Evolutionary conservation across 2,888 invertebrate genomes (phyloP).

Genomic region (Parnassius mnemosyne): DNA sequence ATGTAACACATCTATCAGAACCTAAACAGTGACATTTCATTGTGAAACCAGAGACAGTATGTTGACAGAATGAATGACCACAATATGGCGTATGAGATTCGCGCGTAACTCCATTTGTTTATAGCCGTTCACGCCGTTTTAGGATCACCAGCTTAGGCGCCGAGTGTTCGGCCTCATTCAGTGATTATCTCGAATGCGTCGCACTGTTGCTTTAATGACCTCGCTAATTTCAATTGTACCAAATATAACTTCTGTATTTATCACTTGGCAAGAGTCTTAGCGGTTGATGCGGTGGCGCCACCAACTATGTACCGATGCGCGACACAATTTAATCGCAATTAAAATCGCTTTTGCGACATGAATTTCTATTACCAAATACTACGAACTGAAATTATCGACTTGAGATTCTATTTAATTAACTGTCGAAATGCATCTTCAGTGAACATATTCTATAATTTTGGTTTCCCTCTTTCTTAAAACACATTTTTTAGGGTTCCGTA

Average conservation of each 20-base stretch:
- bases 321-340: conserved; percentile 70
- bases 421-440: too few species aligned
- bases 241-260: conserved; percentile 76
- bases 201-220: conserved; percentile 65
- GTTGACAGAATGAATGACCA: conserved; percentile 77
- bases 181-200: conserved; percentile 68
- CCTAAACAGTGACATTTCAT: conserved; percentile 72
- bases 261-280: conserved; percentile 69
- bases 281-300: conserved; percentile 35
- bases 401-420: too few species aligned
- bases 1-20: conserved; percentile 68
- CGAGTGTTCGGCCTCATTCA: conserved; percentile 72
- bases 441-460: too few species aligned
- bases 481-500: too few species aligned
- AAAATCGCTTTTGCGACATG: conserved; percentile 56
- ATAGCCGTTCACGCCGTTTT: conserved; percentile 70
- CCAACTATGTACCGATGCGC: conserved; percentile 43
- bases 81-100: conserved; percentile 70
- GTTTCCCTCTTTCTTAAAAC: too few species aligned
- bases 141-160: conserved; percentile 74
- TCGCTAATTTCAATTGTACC: conserved; percentile 78
- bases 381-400: conserved; percentile 31
- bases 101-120: conserved; percentile 73
- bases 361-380: conserved; percentile 40
- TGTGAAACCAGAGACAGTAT: conserved; percentile 73